Percentiles rank a stretch among this genome's conserved stretches.
phyloP scores from a whole-genome alignment of 2,888 invertebrate genomes.

The Oscheius myriophilus region DNA sequence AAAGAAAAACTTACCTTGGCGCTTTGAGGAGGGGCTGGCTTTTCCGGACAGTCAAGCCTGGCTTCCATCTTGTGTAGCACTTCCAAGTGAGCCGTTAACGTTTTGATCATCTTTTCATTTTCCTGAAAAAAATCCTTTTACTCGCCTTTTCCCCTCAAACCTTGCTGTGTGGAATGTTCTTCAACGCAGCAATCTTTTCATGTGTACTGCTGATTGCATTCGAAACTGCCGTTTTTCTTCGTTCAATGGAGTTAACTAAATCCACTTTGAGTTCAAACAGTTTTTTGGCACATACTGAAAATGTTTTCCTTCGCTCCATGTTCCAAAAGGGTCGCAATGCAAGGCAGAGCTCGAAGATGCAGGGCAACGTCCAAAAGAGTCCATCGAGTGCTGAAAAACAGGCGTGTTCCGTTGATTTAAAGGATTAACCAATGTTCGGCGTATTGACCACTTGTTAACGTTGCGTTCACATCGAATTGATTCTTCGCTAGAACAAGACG shows the following conservation, averaged over 20 bases:
- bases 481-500: constrained; percentile 89
- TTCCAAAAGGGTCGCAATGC: constrained; percentile 88
- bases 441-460: constrained; percentile 22
- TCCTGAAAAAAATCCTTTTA: constrained; percentile 68
- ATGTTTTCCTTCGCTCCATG: constrained; percentile 74
- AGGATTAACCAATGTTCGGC: constrained; percentile 73
- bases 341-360: constrained; percentile 85
- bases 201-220: constrained; percentile 37
- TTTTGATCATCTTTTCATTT: constrained; percentile 75
- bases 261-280: constrained; percentile 8
- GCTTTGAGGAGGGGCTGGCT: constrained; percentile 34
- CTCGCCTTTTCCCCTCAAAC: constrained; percentile 70
- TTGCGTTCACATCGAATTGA: constrained; percentile 89
- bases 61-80: constrained; percentile 80
- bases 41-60: constrained; percentile 21
- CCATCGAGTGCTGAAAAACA: constrained; percentile 72
- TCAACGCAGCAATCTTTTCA: constrained; percentile 5
- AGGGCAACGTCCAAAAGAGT: constrained; percentile 92
- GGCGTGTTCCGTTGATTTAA: constrained; percentile 4
- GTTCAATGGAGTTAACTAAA: constrained; percentile 50
- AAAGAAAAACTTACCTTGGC: constrained; percentile 34
- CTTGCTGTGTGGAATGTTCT: constrained; percentile 33
- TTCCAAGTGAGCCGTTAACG: constrained; percentile 86
- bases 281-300: constrained; percentile 70
- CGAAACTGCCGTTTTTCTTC: constrained; percentile 42